A percentile compares a stretch with the other conserved stretches of the same genome.
phyloP scores from a whole-genome alignment of 2,113 vertebrate species.

The Leiothrix lutea region DNA sequence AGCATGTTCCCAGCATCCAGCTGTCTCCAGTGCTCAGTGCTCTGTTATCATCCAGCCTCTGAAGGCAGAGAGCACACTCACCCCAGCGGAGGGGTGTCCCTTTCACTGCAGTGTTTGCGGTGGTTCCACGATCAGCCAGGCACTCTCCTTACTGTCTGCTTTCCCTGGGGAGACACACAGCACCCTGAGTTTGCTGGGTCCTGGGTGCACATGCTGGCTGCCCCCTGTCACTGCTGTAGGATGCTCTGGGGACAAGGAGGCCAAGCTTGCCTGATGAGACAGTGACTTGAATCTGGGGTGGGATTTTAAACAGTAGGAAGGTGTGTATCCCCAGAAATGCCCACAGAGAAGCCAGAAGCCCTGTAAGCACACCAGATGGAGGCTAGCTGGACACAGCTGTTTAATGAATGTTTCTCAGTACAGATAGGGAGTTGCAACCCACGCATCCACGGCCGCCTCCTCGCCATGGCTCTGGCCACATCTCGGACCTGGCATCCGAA shows the following conservation, averaged over 20 bases:
- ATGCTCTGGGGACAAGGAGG: not conserved
- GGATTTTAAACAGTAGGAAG: not conserved
- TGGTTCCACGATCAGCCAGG: fast-evolving
- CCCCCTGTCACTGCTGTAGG: fast-evolving
- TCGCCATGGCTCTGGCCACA: not conserved
- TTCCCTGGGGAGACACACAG: not conserved
- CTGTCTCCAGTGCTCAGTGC: not conserved
- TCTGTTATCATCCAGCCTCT: not conserved
- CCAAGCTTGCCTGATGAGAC: not conserved
- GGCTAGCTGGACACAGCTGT: conserved; percentile 56
- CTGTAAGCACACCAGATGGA: fast-evolving
- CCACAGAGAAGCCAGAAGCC: not conserved
- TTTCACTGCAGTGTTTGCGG: not conserved
- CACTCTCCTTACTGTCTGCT: not conserved
- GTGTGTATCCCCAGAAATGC: not conserved
- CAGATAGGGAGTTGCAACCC: not conserved
- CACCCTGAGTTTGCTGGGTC: fast-evolving
- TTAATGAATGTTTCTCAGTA: conserved; percentile 53
- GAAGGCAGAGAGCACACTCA: not conserved
- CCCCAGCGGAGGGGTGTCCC: not conserved
- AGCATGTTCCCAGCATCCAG: not conserved
- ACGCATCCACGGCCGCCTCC: not conserved
- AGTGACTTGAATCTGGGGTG: not conserved
- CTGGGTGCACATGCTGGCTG: not conserved
- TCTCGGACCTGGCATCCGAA: conserved; percentile 2